A percentile compares a stretch with the other conserved stretches of the same genome.
These are phyloP conservation scores for Sesamia nonagrioides DNA, from an alignment of 1,140 invertebrate genomes.

Conservation along the genomic window DNA sequence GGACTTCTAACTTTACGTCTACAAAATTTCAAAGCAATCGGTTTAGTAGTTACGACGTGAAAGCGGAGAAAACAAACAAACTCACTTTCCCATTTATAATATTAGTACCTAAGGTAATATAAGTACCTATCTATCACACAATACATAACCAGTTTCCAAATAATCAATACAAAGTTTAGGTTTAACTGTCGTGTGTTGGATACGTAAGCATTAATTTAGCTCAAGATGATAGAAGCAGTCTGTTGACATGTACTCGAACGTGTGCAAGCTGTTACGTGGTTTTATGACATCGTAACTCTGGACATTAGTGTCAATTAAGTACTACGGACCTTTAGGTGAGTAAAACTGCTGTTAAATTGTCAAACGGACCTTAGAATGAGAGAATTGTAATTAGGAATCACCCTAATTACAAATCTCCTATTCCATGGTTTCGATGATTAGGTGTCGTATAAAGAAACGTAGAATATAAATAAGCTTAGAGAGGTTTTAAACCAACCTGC, in stretches of 20 bases:
- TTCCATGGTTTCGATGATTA: no score
- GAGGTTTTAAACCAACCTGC: no score
- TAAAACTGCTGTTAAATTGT: neutral
- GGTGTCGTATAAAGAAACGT: no score
- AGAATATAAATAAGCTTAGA: no score
- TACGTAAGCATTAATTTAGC: slow-evolving; percentile 38
- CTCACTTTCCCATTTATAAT: no score
- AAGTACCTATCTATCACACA: neutral
- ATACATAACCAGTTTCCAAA: slow-evolving; percentile 13
- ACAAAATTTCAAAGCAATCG: no score
- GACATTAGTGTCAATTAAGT: slow-evolving; percentile 33
- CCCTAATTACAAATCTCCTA: no score
- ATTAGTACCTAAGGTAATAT: no score
- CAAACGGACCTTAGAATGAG: neutral
- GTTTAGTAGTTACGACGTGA: no score
- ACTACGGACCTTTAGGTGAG: slow-evolving; percentile 1
- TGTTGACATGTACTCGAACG: slow-evolving; percentile 20
- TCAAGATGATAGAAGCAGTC: slow-evolving; percentile 28
- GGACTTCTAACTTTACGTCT: no score
- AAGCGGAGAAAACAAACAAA: no score
- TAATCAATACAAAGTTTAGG: slow-evolving; percentile 9
- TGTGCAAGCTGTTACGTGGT: slow-evolving; percentile 22
- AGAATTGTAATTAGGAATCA: neutral
- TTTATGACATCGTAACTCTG: slow-evolving; percentile 40
- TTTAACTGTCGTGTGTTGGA: neutral